Evolutionary conservation across 2,888 invertebrate species (phyloP).

Genomic region (Morpho achilles): DNA sequence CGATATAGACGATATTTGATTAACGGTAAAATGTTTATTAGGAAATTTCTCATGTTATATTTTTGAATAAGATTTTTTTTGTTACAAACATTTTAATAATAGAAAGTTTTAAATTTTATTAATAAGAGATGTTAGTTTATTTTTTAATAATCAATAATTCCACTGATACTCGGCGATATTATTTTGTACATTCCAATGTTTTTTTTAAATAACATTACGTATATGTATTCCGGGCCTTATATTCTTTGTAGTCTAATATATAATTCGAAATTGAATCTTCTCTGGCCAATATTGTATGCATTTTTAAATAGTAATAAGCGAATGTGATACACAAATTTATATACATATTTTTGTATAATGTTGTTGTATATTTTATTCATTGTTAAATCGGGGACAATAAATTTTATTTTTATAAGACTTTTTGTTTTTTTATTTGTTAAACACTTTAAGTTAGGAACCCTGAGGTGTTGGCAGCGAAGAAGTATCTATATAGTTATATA

Average conservation of each 20-base stretch:
- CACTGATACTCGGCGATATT: constrained; percentile 15
- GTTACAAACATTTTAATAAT: constrained; percentile 10
- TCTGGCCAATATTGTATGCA: constrained; percentile 8
- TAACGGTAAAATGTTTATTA: too few relatives aligned
- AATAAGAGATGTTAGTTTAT: too few relatives aligned
- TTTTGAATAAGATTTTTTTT: too few relatives aligned
- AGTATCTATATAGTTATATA: too few relatives aligned
- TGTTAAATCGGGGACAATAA: constrained; percentile 58
- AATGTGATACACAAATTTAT: constrained; percentile 32
- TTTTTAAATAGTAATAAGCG: constrained; percentile 5
- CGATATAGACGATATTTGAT: too few relatives aligned
- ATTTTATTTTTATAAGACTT: constrained; percentile 47
- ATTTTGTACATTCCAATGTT: constrained; percentile 29
- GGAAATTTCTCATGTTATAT: too few relatives aligned
- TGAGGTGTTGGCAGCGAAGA: too few relatives aligned
- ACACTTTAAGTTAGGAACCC: too few relatives aligned
- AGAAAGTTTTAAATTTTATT: background rate
- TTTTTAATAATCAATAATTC: background rate
- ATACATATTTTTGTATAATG: constrained; percentile 50
- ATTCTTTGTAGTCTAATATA: constrained; percentile 16
- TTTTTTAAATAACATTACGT: constrained; percentile 23
- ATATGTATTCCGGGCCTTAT: background rate
- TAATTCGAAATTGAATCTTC: constrained; percentile 3
- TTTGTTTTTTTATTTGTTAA: background rate
- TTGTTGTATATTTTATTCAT: constrained; percentile 49